Evolutionary conservation across 2,888 invertebrate genomes (phyloP).

Genomic region (Dione juno): DNA sequence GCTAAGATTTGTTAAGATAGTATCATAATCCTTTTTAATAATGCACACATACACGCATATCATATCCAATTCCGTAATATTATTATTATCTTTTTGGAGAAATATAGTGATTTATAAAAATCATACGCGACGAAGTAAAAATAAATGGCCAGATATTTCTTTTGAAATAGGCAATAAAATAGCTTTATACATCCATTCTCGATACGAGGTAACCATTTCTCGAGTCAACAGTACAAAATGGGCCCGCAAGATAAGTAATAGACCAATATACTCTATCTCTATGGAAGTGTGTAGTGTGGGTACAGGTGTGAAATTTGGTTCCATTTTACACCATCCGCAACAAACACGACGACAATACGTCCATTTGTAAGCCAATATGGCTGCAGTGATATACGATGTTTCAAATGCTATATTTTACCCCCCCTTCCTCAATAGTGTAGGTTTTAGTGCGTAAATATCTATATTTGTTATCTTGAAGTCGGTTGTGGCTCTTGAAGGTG

Average conservation of each 20-base stretch:
- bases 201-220: constrained; percentile 45
- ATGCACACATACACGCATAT: neutral
- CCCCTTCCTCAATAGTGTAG: constrained; percentile 31
- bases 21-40: neutral
- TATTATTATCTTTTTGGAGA: neutral
- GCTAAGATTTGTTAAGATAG: neutral
- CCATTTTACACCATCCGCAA: constrained; percentile 55
- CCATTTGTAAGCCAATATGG: constrained; percentile 68
- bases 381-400: constrained; percentile 61
- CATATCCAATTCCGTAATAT: neutral
- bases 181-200: constrained; percentile 38
- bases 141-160: constrained; percentile 40
- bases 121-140: constrained; percentile 37
- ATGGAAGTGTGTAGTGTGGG: constrained; percentile 42
- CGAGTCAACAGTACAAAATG: constrained; percentile 54
- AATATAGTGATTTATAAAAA: constrained; percentile 24
- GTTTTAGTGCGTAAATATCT: constrained; percentile 1
- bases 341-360: constrained; percentile 64
- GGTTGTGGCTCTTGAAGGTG: neutral
- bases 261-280: constrained; percentile 58
- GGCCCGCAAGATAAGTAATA: constrained; percentile 58
- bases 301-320: constrained; percentile 58
- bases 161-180: constrained; percentile 43
- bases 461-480: neutral
- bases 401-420: constrained; percentile 60